A percentile compares a stretch with the other conserved stretches of the same genome.
These are phyloP conservation scores for Saccostrea cuccullata DNA, from an alignment of 1,140 invertebrate genomes.

Conservation along the genomic window DNA sequence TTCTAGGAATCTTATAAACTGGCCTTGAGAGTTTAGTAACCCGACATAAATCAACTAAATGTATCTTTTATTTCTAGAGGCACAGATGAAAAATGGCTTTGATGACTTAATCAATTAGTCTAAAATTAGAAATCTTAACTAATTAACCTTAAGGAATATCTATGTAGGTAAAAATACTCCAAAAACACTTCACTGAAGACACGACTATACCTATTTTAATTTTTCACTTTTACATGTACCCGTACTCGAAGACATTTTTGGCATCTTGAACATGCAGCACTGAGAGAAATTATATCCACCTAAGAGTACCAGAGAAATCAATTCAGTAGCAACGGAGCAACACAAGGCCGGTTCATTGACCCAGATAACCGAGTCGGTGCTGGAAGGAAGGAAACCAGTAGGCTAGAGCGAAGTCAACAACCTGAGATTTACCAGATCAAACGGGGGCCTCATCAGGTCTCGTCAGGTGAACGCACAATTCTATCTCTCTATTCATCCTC, in stretches of 20 bases:
- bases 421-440: constrained; percentile 1
- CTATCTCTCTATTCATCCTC: not conserved
- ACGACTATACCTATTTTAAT: too few relatives aligned
- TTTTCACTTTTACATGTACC: too few relatives aligned
- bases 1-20: not conserved
- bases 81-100: too few relatives aligned
- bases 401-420: constrained; percentile 3
- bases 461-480: not conserved
- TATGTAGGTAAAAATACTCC: too few relatives aligned
- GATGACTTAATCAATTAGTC: too few relatives aligned
- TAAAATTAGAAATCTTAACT: too few relatives aligned
- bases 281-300: not conserved
- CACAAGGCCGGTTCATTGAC: constrained; percentile 19
- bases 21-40: not conserved
- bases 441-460: not conserved
- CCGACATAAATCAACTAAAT: too few relatives aligned
- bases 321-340: not conserved
- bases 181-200: too few relatives aligned
- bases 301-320: not conserved
- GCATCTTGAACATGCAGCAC: too few relatives aligned
- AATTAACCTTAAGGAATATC: too few relatives aligned
- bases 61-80: too few relatives aligned
- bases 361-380: not conserved
- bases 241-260: too few relatives aligned
- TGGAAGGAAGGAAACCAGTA: constrained; percentile 26